Conservation (phyloP, 2,113 vertebrate genomes). For the Scopus umbretta region DNA sequence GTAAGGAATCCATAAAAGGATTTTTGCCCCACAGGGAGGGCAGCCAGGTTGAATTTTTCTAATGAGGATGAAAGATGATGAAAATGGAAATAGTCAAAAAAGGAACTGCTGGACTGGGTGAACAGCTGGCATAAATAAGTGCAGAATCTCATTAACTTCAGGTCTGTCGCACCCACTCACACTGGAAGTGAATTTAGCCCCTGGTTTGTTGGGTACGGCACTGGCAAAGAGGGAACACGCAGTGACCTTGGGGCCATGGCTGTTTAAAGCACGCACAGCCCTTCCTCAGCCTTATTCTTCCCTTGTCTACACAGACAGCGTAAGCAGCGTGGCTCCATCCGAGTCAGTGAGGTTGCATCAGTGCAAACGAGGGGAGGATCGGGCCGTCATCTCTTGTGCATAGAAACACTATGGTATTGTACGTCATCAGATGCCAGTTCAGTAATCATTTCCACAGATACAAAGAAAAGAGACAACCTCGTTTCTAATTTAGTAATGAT, state of each 20-base stretch:
- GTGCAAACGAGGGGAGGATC: background rate
- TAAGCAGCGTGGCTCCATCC: background rate
- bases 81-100: background rate
- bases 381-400: background rate
- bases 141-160: background rate
- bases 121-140: background rate
- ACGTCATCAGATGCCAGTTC: constrained; percentile 24
- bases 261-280: background rate
- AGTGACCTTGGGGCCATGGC: background rate
- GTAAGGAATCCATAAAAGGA: background rate
- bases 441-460: constrained; percentile 36
- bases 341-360: background rate
- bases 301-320: background rate
- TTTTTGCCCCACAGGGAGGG: background rate
- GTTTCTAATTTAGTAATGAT: constrained; percentile 47
- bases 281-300: background rate
- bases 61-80: background rate
- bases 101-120: background rate
- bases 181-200: background rate
- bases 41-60: background rate
- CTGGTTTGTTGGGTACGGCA: background rate
- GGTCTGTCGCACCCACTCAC: background rate
- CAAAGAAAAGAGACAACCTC: constrained; percentile 32
- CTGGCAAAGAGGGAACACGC: accelerated
- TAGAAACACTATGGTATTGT: background rate